Conservation (phyloP, 2,888 invertebrate genomes). For the Eupithecia subfuscata region DNA sequence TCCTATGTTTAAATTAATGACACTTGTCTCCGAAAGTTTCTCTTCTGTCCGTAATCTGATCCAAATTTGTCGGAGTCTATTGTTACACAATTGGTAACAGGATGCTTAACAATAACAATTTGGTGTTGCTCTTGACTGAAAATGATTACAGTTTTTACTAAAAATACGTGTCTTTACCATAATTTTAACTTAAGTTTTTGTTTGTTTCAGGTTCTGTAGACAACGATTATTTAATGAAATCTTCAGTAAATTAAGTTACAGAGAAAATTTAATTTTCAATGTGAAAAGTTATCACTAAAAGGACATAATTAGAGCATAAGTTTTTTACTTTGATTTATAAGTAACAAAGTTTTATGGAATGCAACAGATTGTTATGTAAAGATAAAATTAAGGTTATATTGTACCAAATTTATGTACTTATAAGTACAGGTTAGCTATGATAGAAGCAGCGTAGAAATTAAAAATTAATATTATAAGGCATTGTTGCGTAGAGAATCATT, state of each 20-base stretch:
- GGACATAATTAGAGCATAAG: conserved; percentile 5
- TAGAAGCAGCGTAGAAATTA: background rate
- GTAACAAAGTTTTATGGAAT: background rate
- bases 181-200: background rate
- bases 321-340: conserved; percentile 45
- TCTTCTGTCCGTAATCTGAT: background rate
- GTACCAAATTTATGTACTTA: conserved; percentile 1
- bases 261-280: conserved; percentile 27
- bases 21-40: conserved; percentile 10
- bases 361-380: background rate
- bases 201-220: conserved; percentile 32
- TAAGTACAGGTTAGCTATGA: background rate
- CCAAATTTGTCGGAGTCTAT: conserved; percentile 5
- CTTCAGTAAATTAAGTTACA: conserved; percentile 11
- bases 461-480: background rate
- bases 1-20: conserved; percentile 15
- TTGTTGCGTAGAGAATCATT: background rate
- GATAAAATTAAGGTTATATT: background rate
- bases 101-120: conserved; percentile 5
- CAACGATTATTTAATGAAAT: conserved; percentile 22
- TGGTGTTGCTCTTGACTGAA: background rate
- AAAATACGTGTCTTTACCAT: background rate
- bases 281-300: background rate
- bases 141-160: background rate
- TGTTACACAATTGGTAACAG: conserved; percentile 5